phyloP scores from a whole-genome alignment of 2,888 invertebrate species.

The Pseudanteris insignis region DNA sequence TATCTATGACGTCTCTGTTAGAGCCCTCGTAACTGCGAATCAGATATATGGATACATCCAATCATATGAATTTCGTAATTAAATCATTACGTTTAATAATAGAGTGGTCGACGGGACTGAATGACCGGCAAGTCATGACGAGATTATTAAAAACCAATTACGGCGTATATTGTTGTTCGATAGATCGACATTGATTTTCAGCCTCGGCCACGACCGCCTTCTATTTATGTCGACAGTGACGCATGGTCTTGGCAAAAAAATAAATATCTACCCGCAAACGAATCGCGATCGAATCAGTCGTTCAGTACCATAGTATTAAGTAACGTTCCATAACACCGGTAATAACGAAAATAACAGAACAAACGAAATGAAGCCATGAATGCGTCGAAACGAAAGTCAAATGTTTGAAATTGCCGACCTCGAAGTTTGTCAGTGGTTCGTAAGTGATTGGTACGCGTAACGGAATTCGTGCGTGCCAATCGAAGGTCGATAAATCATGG shows the following conservation, averaged over 20 bases:
- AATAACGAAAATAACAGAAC: too few relatives aligned
- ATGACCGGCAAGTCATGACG: conserved; percentile 62
- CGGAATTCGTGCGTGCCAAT: too few relatives aligned
- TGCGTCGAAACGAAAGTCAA: too few relatives aligned
- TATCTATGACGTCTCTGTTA: too few relatives aligned
- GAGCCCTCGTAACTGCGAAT: too few relatives aligned
- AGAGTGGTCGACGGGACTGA: conserved; percentile 52
- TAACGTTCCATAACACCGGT: too few relatives aligned
- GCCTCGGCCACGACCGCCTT: conserved; percentile 55
- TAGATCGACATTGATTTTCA: conserved; percentile 49
- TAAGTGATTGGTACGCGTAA: too few relatives aligned
- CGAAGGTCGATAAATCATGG: conserved; percentile 14
- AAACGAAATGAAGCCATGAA: too few relatives aligned
- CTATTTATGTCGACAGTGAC: conserved; percentile 63
- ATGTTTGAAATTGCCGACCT: too few relatives aligned
- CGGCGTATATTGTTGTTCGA: conserved; percentile 58
- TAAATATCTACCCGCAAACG: not conserved
- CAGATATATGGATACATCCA: too few relatives aligned
- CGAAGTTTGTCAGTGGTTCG: too few relatives aligned
- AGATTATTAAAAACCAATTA: conserved; percentile 66
- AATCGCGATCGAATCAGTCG: conserved; percentile 4
- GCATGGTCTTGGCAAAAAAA: conserved; percentile 47
- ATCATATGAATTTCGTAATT: conserved; percentile 63
- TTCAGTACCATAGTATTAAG: not conserved
- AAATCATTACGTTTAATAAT: conserved; percentile 65